Evolutionary conservation across 2,888 invertebrate species (phyloP).

Genomic region (Onchidella celtica): DNA sequence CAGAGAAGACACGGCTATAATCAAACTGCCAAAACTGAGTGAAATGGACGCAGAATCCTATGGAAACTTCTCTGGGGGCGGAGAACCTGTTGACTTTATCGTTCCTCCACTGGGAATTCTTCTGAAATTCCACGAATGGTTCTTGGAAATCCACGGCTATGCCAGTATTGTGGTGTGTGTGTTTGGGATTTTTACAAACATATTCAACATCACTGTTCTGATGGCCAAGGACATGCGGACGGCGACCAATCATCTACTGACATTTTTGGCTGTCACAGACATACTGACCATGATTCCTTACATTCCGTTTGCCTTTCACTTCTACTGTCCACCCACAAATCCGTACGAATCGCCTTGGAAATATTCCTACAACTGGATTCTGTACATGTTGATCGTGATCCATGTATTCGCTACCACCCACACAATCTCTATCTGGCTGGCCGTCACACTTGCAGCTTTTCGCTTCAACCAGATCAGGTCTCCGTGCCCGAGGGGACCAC

Average conservation of each 20-base stretch:
- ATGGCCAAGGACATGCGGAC: constrained; percentile 90
- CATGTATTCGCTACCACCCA: constrained; percentile 93
- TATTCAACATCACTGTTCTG: constrained; percentile 93
- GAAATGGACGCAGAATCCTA: background rate
- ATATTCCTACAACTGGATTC: constrained; percentile 77
- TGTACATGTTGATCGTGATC: constrained; percentile 86
- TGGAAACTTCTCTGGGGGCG: background rate
- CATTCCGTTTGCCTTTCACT: constrained; percentile 91
- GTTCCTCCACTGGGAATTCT: constrained; percentile 20
- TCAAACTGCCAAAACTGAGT: background rate
- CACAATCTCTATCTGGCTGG: constrained; percentile 95
- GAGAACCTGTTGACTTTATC: background rate
- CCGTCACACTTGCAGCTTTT: constrained; percentile 95
- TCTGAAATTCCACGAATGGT: constrained; percentile 61
- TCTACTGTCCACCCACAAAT: constrained; percentile 69
- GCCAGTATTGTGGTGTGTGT: constrained; percentile 92
- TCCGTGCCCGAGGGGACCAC: constrained; percentile 63
- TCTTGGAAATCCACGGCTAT: constrained; percentile 87
- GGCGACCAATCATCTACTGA: constrained; percentile 94
- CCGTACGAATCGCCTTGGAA: constrained; percentile 63
- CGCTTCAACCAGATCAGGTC: constrained; percentile 84
- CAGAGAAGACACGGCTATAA: background rate
- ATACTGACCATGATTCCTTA: constrained; percentile 94
- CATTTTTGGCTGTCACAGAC: constrained; percentile 91
- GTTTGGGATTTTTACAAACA: constrained; percentile 93